A percentile compares a stretch with the other conserved stretches of the same genome.
Evolutionary conservation across 2,797 vertebrate species (phyloP).

Genomic region (Siniperca undulata): DNA sequence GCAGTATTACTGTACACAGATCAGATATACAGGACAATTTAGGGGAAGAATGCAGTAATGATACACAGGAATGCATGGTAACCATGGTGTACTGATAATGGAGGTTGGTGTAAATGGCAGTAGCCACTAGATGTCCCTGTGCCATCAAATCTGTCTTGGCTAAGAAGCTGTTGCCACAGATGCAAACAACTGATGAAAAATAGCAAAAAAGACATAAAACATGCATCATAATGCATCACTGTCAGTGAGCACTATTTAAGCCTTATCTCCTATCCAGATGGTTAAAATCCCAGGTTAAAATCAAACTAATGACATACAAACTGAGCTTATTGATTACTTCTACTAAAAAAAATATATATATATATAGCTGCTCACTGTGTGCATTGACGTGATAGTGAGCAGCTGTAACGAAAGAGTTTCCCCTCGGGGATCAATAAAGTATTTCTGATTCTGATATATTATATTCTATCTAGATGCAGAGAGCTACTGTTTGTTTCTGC

Average conservation of each 20-base stretch:
- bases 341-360: no score
- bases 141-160: background rate
- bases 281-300: no score
- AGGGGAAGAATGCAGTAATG: background rate
- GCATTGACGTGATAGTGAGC: no score
- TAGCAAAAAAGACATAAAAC: background rate
- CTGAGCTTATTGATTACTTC: no score
- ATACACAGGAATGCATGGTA: background rate
- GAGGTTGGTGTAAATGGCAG: background rate
- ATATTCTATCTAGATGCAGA: background rate
- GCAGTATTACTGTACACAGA: background rate
- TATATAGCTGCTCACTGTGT: no score
- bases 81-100: background rate
- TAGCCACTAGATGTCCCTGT: conserved; percentile 54
- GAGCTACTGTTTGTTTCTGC: no score
- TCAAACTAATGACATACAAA: no score
- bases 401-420: no score
- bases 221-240: no score
- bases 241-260: no score
- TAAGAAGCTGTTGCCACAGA: background rate
- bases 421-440: no score
- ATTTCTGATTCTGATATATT: no score
- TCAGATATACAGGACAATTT: background rate
- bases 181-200: background rate
- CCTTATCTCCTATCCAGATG: background rate